Percentiles rank a stretch among this genome's conserved stretches.
Evolutionary conservation across 2,888 invertebrate species (phyloP).

Genomic region (Drosophila engyochracea): DNA sequence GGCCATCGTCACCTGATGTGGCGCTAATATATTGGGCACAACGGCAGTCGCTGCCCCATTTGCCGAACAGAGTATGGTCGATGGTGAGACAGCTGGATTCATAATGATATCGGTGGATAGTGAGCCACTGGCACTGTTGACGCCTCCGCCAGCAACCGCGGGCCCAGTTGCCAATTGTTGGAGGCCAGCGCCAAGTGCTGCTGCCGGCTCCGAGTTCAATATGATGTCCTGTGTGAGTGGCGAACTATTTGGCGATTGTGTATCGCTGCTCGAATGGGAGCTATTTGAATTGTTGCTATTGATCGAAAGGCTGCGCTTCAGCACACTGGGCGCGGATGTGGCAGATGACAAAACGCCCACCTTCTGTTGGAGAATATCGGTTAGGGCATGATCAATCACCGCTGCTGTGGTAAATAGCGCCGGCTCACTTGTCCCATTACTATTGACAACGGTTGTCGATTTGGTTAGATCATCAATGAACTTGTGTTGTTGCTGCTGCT

Average conservation of each 20-base stretch:
- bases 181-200: slow-evolving; percentile 75
- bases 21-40: slow-evolving; percentile 83
- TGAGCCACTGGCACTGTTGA: slow-evolving; percentile 49
- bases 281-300: slow-evolving; percentile 79
- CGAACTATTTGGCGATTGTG: slow-evolving; percentile 76
- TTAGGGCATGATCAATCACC: slow-evolving; percentile 82
- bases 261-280: slow-evolving; percentile 62
- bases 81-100: slow-evolving; percentile 88
- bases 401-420: slow-evolving; percentile 66
- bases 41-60: slow-evolving; percentile 82
- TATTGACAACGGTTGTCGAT: slow-evolving; percentile 74
- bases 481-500: slow-evolving; percentile 86
- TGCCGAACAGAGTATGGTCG: slow-evolving; percentile 86
- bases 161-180: slow-evolving; percentile 69
- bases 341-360: slow-evolving; percentile 51
- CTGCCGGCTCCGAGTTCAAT: slow-evolving; percentile 84
- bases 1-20: slow-evolving; percentile 84
- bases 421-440: slow-evolving; percentile 64
- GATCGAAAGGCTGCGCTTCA: slow-evolving; percentile 85
- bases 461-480: slow-evolving; percentile 80
- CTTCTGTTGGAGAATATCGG: slow-evolving; percentile 78
- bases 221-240: slow-evolving; percentile 85
- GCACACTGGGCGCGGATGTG: slow-evolving; percentile 54
- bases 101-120: slow-evolving; percentile 87
- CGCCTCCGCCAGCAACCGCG: slow-evolving; percentile 25